Evolutionary conservation across 2,797 vertebrate species (phyloP).

Genomic region (Takifugu ocellatus): DNA sequence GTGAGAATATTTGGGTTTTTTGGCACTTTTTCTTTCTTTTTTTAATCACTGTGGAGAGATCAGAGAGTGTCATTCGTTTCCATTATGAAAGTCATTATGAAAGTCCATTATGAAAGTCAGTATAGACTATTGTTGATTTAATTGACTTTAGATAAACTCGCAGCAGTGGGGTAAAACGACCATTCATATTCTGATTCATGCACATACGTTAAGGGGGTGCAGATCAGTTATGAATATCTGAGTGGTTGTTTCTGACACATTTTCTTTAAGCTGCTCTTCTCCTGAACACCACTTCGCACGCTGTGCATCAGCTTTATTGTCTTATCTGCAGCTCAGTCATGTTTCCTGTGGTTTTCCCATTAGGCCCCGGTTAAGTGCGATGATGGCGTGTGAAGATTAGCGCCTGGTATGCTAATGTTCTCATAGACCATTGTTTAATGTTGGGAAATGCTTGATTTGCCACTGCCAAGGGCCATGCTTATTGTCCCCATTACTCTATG

Average conservation of each 20-base stretch:
- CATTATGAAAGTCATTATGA: neutral
- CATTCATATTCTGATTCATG: constrained; percentile 6
- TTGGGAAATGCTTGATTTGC: constrained; percentile 36
- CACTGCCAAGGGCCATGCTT: constrained; percentile 33
- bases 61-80: neutral
- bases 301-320: constrained; percentile 10
- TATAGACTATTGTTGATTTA: too few relatives aligned
- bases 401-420: constrained; percentile 34
- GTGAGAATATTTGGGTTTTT: too few relatives aligned
- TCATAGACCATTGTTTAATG: constrained; percentile 11
- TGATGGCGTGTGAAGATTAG: constrained; percentile 14
- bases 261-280: constrained; percentile 12
- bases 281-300: neutral
- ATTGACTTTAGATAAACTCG: neutral
- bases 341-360: constrained; percentile 5
- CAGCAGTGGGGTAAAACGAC: constrained; percentile 1
- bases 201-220: constrained; percentile 1
- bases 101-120: neutral
- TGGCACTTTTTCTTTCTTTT: too few relatives aligned
- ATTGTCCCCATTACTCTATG: constrained; percentile 56
- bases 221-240: neutral
- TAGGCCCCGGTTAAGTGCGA: constrained; percentile 22
- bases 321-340: constrained; percentile 17
- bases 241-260: constrained; percentile 5
- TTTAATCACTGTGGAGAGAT: neutral